Evolutionary conservation across 2,888 invertebrate genomes (phyloP).

Genomic region (Sialis lutaria): DNA sequence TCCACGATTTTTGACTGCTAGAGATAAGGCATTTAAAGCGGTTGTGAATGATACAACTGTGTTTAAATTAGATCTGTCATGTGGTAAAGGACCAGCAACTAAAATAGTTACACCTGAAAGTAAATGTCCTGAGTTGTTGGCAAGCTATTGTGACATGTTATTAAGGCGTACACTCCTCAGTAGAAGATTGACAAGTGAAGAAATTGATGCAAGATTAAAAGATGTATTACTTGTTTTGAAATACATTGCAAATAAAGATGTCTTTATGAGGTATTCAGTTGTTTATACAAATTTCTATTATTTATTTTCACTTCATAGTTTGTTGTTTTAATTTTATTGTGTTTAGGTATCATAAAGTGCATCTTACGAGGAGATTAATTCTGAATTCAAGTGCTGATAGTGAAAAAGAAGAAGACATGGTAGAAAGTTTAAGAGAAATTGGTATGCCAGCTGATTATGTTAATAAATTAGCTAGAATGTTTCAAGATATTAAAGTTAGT

Average conservation of each 20-base stretch:
- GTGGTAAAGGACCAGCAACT: constrained; percentile 40
- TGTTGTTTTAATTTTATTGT: too few species aligned
- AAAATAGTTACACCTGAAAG: constrained; percentile 76
- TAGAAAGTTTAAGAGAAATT: constrained; percentile 92
- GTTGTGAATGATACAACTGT: constrained; percentile 97
- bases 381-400: constrained; percentile 97
- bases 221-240: constrained; percentile 94
- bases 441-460: constrained; percentile 99
- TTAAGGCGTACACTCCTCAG: constrained; percentile 89
- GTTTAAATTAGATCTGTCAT: constrained; percentile 46
- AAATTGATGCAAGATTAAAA: constrained; percentile 83
- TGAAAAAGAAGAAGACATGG: constrained; percentile 99
- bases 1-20: constrained; percentile 89
- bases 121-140: constrained; percentile 94
- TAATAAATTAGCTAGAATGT: constrained; percentile 95
- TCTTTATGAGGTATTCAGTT: constrained; percentile 67
- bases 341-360: constrained; percentile 77
- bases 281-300: too few species aligned
- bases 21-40: constrained; percentile 94
- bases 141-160: constrained; percentile 99
- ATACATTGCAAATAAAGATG: constrained; percentile 98
- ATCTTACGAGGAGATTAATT: constrained; percentile 87
- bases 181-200: constrained; percentile 89
- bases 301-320: too few species aligned
- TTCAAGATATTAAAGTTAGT: constrained; percentile 94